A percentile compares a stretch with the other conserved stretches of the same genome.
These are phyloP conservation scores for Masticophis lateralis DNA, from an alignment of 2,797 vertebrate genomes.

Conservation along the genomic window DNA sequence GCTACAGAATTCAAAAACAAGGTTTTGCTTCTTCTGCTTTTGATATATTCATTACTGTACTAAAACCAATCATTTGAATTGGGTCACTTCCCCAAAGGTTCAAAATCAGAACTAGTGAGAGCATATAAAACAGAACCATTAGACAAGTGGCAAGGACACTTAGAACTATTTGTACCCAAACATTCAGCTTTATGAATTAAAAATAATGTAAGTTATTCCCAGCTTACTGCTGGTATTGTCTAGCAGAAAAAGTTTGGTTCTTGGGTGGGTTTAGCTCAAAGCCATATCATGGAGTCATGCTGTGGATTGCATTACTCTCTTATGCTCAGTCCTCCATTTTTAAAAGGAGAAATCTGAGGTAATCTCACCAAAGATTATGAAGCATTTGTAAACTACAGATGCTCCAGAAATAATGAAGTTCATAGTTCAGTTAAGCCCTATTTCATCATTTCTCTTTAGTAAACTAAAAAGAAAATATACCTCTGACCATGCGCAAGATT, in stretches of 20 bases:
- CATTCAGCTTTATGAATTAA: background rate
- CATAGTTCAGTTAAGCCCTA: background rate
- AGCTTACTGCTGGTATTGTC: background rate
- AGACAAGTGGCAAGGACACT: background rate
- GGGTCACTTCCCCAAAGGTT: background rate
- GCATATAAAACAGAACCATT: background rate
- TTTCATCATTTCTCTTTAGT: background rate
- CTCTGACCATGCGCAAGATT: background rate
- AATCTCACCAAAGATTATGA: background rate
- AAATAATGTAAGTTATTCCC: background rate
- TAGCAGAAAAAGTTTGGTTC: background rate
- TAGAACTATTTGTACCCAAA: background rate
- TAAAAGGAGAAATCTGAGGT: background rate
- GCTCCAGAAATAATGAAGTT: conserved; percentile 8
- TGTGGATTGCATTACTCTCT: background rate
- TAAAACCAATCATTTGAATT: background rate
- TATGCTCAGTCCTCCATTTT: background rate
- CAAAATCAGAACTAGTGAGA: background rate
- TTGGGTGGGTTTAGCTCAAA: background rate
- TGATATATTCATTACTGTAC: background rate
- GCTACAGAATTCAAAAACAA: background rate
- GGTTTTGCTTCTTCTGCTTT: background rate
- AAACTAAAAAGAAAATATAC: background rate
- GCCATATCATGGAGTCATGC: background rate
- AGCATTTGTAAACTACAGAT: conserved; percentile 10